phyloP scores from a whole-genome alignment of 1,140 invertebrate genomes.

The Forficula auricularia region DNA sequence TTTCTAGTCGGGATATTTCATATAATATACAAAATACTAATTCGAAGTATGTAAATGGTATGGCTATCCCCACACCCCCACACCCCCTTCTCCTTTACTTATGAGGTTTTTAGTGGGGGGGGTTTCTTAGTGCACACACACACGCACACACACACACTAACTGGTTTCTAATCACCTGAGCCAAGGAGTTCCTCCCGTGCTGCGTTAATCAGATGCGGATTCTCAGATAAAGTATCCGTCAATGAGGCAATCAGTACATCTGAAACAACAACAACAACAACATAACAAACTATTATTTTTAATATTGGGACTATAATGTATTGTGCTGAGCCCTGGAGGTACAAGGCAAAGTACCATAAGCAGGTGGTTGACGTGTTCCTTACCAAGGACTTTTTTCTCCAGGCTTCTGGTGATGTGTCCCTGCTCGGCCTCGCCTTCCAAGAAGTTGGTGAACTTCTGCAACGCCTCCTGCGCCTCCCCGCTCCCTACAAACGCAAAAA shows the following conservation, averaged over 20 bases:
- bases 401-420: conserved; percentile 46
- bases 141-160: neutral
- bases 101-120: too few relatives aligned
- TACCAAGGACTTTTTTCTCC: conserved; percentile 55
- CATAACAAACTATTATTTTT: neutral
- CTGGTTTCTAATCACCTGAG: conserved; percentile 3
- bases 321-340: too few relatives aligned
- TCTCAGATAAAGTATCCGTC: conserved; percentile 46
- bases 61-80: too few relatives aligned
- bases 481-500: conserved; percentile 23
- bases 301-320: conserved; percentile 1
- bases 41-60: too few relatives aligned
- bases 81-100: too few relatives aligned
- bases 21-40: too few relatives aligned
- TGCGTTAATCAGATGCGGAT: conserved; percentile 38
- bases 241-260: conserved; percentile 51
- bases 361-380: conserved; percentile 11
- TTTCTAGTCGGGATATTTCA: too few relatives aligned
- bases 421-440: conserved; percentile 47
- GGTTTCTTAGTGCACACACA: too few relatives aligned
- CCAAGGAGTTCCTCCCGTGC: conserved; percentile 23
- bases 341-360: too few relatives aligned
- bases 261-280: conserved; percentile 24
- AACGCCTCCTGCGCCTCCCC: conserved; percentile 44
- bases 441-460: conserved; percentile 46